Evolutionary conservation across 1,140 invertebrate species (phyloP), one percentile per base, ranked within the genome.

Genomic region (Orussus abietinus): DNA sequence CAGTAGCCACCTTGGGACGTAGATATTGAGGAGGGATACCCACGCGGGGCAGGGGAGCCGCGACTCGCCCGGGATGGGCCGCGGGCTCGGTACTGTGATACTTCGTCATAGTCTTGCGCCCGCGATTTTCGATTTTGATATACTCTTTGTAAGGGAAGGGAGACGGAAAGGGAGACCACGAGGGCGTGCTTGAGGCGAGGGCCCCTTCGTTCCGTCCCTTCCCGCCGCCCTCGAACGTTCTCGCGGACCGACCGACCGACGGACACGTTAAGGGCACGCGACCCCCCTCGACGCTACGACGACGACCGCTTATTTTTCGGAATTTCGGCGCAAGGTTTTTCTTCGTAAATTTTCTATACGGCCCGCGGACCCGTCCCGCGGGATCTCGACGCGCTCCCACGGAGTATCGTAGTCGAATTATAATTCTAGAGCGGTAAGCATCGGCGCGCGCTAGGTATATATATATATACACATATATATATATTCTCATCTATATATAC

Each of bases 21-120:
- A 59, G 34, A 38, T 47, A 45, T 55, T 35, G 38, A 15, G 21
- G 25, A 42, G 29, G 28, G 13, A 35, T 26, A 39, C 26, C 33
- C 47, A 36, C 22, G 48, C 37, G 45, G 30, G 15, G 42, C 40
- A 55, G 55, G 53, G 57, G 55, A 59, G 51, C 60, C 56, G 59
- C 54, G 54, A 62, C 56, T 7, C n/a, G 49, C 43, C 57, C 53
- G 49, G 22, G 46, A 53, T 50, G 49, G 57, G 47, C 47, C 57
- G 59, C 58, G 51, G 53, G 43, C 52, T 62, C 55, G 55, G 42
- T 55, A 62, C 59, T 65, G 62, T 65, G 62, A 65, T 65, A 65
- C 59, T 60, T 62, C 59, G 52, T 62, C 58, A 53, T 58, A 57
- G 49, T 60, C 57, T 59, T 51, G 57, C 46, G 50, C 39, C 33